Base-by-base conservation (phyloP, 2,113 vertebrate species). In the Ariopsis seemanni region DNA sequence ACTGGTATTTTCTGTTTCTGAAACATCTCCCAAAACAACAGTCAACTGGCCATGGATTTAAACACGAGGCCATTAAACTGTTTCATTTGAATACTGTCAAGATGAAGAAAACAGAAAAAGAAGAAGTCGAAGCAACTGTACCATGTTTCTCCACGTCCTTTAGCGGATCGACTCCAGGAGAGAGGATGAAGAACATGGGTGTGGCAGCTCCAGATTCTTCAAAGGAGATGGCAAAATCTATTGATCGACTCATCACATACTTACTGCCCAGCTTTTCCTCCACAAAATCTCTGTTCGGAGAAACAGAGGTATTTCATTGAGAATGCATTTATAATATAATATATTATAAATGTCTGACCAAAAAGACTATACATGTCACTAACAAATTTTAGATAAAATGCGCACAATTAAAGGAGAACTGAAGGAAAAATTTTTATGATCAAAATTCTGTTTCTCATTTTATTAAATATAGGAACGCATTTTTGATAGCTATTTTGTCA, bases 121-220 rank as follows among this genome's bases (percentile, higher is more conserved):
- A 42, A 82, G 1, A 42, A 42, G 42, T 4, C 3, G 42, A 84
- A 85, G 65, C 79, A 71, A 74, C 1, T 55, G 96, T 94, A 99
- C 98, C 98, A 82, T 99, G 97, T 85, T 96, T 97, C 93, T 99
- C 98, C 87, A 99, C 97, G 69, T 99, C 98, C 91, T 98, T 99
- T 93, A 99, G 95, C 4, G 98, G 97, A 90, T 99, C 97, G 4
- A 99, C 97, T 82, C 98, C 98, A 74, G 97, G 98, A 90, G 98
- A 99, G 86, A 99, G 96, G 94, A 99, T 98, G 83, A 99, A 99
- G 92, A 99, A 98, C 95, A 99, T 92, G 0, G 97, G 97, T 0
- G 96, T 97, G 78, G 96, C 96, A 48, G 97, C 96, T 87, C 97
- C 96, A 0, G 97, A 97, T 91, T 99, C 98, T 93, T 99, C 97